Conservation (phyloP, 2,888 invertebrate species). For the Barypeithes pellucidus region DNA sequence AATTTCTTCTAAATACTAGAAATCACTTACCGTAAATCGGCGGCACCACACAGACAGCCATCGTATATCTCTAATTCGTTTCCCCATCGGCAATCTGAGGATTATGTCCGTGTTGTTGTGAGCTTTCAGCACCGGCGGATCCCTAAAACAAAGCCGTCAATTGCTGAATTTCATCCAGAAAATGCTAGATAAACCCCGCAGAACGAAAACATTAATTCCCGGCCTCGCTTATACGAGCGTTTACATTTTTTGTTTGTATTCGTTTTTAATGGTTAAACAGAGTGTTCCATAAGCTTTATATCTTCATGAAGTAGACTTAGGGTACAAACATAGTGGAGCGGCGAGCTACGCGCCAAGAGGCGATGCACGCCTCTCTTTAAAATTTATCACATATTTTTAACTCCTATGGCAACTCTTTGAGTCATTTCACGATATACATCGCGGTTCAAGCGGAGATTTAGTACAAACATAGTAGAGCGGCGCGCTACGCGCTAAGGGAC, state of each 20-base stretch:
- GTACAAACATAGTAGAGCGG: too few relatives aligned
- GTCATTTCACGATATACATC: too few relatives aligned
- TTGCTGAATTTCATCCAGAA: slow-evolving; percentile 52
- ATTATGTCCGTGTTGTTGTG: slow-evolving; percentile 87
- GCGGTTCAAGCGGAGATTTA: too few relatives aligned
- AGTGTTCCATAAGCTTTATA: neutral
- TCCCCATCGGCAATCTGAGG: slow-evolving; percentile 86
- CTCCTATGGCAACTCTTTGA: too few relatives aligned
- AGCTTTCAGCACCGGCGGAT: slow-evolving; percentile 83
- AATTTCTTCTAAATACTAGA: too few relatives aligned
- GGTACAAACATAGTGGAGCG: too few relatives aligned
- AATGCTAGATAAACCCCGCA: slow-evolving; percentile 43
- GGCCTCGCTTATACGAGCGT: slow-evolving; percentile 12
- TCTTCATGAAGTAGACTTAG: neutral
- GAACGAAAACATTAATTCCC: slow-evolving; percentile 35
- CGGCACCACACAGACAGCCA: slow-evolving; percentile 96
- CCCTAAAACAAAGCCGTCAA: slow-evolving; percentile 74
- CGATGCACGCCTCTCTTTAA: too few relatives aligned
- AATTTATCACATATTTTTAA: too few relatives aligned
- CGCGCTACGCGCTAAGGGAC: too few relatives aligned
- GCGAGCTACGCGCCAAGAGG: too few relatives aligned
- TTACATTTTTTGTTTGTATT: slow-evolving; percentile 18
- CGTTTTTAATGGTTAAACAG: neutral
- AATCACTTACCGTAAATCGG: slow-evolving; percentile 85
- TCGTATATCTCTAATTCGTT: slow-evolving; percentile 89